Conservation (phyloP, 2,888 invertebrate species). For the Baronia brevicornis region DNA sequence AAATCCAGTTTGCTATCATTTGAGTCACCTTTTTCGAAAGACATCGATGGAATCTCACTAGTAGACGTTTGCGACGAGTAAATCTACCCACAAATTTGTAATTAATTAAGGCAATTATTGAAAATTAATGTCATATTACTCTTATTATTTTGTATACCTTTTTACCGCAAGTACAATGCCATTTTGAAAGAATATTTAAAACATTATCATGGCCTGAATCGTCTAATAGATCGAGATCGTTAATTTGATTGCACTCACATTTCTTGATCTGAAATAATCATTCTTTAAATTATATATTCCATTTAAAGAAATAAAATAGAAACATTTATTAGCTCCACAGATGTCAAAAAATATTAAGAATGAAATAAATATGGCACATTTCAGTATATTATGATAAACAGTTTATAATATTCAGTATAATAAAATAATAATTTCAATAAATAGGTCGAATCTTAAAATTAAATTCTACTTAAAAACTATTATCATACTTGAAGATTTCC, state of each 20-base stretch:
- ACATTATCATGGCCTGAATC: conserved; percentile 60
- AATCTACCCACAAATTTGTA: conserved; percentile 29
- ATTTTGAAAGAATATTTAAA: conserved; percentile 56
- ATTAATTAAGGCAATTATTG: background rate
- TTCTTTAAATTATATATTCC: background rate
- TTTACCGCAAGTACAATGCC: conserved; percentile 63
- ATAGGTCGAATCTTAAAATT: no score
- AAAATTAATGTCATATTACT: background rate
- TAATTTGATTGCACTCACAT: conserved; percentile 62
- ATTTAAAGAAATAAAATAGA: no score
- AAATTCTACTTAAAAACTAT: no score
- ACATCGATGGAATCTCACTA: conserved; percentile 42
- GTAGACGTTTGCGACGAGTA: conserved; percentile 58
- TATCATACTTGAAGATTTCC: no score
- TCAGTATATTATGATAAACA: no score
- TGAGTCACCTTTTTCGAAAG: conserved; percentile 27
- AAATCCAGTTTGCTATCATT: conserved; percentile 31
- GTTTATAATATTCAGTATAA: no score
- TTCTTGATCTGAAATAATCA: conserved; percentile 49
- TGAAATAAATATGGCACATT: no score
- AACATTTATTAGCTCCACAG: no score
- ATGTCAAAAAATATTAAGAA: no score
- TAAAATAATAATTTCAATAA: no score
- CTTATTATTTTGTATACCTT: conserved; percentile 34
- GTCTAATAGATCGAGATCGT: conserved; percentile 51